These are phyloP conservation scores for Ganaspis brasiliensis DNA, from an alignment of 2,888 invertebrate species.

Conservation along the genomic window DNA sequence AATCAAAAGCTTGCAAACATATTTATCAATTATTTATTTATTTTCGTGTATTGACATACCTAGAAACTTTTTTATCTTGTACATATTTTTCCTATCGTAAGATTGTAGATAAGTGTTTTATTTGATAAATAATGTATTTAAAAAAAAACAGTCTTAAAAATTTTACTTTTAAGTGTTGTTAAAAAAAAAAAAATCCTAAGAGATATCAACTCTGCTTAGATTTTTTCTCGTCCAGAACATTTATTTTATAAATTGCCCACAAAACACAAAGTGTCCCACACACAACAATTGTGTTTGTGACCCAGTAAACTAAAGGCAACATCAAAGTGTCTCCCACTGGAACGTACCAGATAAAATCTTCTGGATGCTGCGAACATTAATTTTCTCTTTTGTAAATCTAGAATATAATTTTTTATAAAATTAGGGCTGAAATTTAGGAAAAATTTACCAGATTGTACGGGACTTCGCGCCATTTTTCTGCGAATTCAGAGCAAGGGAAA, in stretches of 20 bases:
- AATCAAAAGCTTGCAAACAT: constrained; percentile 16
- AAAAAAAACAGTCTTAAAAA: background rate
- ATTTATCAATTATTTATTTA: constrained; percentile 37
- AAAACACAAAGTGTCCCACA: constrained; percentile 69
- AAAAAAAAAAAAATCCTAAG: background rate
- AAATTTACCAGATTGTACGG: constrained; percentile 68
- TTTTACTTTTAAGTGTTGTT: background rate
- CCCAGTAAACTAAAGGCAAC: constrained; percentile 61
- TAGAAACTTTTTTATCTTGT: constrained; percentile 15
- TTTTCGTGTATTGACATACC: background rate
- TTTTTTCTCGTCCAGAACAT: background rate
- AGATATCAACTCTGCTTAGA: background rate
- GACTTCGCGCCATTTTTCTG: constrained; percentile 74
- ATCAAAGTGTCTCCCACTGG: constrained; percentile 72
- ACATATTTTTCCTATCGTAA: constrained; percentile 23
- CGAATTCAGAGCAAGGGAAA: constrained; percentile 67
- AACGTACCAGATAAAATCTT: constrained; percentile 68
- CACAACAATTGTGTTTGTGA: constrained; percentile 68
- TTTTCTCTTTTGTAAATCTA: background rate
- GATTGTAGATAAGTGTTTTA: constrained; percentile 6
- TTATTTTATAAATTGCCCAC: constrained; percentile 47
- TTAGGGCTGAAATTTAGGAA: background rate
- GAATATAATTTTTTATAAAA: background rate
- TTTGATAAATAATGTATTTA: constrained; percentile 30
- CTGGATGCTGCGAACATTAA: constrained; percentile 10